Conservation (phyloP, 2,113 vertebrate species). For the Lagenorhynchus albirostris region DNA sequence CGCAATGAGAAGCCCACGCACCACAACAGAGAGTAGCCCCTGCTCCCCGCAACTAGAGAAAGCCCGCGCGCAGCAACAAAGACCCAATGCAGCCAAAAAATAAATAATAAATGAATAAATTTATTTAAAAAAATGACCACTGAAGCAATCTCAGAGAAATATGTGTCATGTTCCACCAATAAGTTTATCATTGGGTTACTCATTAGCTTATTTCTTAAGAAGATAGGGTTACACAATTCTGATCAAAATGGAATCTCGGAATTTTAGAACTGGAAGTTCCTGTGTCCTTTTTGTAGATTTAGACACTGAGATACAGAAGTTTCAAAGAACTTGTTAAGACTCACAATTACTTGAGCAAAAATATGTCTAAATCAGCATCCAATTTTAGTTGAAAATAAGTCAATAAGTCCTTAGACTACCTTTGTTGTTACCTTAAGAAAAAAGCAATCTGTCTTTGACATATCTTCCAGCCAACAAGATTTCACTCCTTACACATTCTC, state of each 20-base stretch:
- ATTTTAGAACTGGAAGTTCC: not conserved
- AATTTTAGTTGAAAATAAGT: not conserved
- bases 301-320: not conserved
- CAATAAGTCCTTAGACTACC: not conserved
- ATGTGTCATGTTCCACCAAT: too few relatives aligned
- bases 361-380: not conserved
- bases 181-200: not conserved
- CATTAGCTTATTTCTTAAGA: not conserved
- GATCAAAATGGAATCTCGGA: not conserved
- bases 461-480: not conserved
- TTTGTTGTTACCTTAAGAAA: not conserved
- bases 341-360: not conserved
- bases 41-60: too few relatives aligned
- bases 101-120: too few relatives aligned
- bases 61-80: accelerated
- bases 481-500: not conserved
- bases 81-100: too few relatives aligned
- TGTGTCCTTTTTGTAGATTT: not conserved
- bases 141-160: not conserved
- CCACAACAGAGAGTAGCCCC: too few relatives aligned
- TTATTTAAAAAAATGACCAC: not conserved
- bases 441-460: not conserved
- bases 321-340: conserved; percentile 22
- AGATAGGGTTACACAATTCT: not conserved
- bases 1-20: too few relatives aligned